Evolutionary conservation across 2,797 vertebrate species (phyloP).

Genomic region (Ispidina lecontei): DNA sequence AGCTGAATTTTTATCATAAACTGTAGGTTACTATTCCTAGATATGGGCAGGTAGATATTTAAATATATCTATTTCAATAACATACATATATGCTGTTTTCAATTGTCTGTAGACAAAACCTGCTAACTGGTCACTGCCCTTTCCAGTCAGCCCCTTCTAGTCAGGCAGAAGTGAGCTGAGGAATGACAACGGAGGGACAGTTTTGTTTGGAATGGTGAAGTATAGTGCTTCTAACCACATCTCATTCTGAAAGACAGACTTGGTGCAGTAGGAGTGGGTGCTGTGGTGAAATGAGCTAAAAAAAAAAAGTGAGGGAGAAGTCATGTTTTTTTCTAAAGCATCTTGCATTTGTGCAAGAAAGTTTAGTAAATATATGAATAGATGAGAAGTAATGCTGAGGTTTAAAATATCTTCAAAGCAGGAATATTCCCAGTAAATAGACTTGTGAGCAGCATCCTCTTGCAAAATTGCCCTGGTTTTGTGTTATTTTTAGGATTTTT

Average conservation of each 20-base stretch:
- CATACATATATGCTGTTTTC: neutral
- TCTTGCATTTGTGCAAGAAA: neutral
- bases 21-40: rapidly evolving
- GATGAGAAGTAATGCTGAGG: neutral
- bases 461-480: neutral
- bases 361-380: neutral
- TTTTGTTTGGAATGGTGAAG: neutral
- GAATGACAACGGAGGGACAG: neutral
- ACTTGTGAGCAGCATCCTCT: neutral
- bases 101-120: neutral
- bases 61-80: neutral
- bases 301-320: neutral
- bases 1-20: neutral
- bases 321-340: neutral
- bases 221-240: neutral
- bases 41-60: neutral
- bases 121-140: neutral
- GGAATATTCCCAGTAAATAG: neutral
- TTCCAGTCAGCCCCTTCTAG: neutral
- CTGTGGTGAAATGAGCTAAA: neutral
- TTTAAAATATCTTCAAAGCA: neutral
- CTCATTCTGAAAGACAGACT: neutral
- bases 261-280: neutral
- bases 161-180: neutral
- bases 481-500: neutral